Percentiles rank a stretch among this genome's conserved stretches.
phyloP scores from a whole-genome alignment of 1,140 invertebrate genomes.

The Drosophila setifemur region DNA sequence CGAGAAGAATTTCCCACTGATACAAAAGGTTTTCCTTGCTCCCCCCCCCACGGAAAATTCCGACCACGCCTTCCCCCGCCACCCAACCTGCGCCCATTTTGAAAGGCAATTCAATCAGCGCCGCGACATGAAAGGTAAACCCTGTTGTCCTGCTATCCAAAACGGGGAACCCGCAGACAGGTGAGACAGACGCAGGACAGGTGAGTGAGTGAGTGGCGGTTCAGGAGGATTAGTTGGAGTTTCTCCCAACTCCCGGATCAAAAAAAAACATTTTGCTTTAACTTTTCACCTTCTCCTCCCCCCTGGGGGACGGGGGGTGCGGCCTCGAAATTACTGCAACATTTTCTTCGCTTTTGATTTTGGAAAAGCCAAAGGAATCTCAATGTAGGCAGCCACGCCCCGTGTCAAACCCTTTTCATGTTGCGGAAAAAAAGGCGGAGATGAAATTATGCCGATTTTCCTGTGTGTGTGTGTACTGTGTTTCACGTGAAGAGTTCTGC shows the following conservation, averaged over 20 bases:
- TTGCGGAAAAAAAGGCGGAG: slow-evolving; percentile 27
- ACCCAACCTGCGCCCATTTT: slow-evolving; percentile 4
- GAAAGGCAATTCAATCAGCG: slow-evolving; percentile 74
- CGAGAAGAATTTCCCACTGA: neutral
- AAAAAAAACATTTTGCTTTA: slow-evolving; percentile 41
- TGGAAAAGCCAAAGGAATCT: slow-evolving; percentile 40
- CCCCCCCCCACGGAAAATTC: too few species aligned
- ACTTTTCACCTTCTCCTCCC: slow-evolving; percentile 26
- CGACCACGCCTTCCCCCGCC: neutral
- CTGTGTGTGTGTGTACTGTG: too few species aligned
- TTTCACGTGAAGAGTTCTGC: slow-evolving; percentile 8
- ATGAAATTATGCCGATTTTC: slow-evolving; percentile 50
- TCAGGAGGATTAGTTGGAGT: slow-evolving; percentile 31
- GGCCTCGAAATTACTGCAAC: slow-evolving; percentile 28
- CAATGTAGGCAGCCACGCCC: slow-evolving; percentile 38
- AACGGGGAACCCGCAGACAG: slow-evolving; percentile 34
- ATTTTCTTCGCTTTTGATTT: slow-evolving; percentile 42
- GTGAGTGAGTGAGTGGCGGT: slow-evolving; percentile 19
- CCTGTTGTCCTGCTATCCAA: slow-evolving; percentile 29
- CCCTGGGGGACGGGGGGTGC: neutral
- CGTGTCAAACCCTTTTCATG: slow-evolving; percentile 76
- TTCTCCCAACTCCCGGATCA: neutral
- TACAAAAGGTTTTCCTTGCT: slow-evolving; percentile 32
- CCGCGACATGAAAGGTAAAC: slow-evolving; percentile 66
- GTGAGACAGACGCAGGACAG: slow-evolving; percentile 15